Conservation (phyloP, 2,113 vertebrate species). For the Herpailurus yagouaroundi region DNA sequence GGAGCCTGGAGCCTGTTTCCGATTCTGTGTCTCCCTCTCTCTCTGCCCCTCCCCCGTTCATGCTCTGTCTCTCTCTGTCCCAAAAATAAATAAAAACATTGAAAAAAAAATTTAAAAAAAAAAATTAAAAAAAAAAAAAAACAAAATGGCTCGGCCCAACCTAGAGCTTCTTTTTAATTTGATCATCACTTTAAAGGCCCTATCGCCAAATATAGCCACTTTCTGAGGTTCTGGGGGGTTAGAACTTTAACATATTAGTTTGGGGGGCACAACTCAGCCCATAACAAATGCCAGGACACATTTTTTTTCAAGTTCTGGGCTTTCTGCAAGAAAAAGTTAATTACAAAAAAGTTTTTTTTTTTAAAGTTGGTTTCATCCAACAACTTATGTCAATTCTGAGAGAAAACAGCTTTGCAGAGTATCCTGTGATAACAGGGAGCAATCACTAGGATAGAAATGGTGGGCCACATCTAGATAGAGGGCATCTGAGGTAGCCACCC, state of each 20-base stretch:
- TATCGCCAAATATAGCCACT: background rate
- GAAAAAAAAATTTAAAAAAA: no score
- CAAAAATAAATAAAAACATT: no score
- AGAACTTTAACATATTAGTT: background rate
- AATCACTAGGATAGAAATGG: background rate
- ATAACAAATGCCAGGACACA: background rate
- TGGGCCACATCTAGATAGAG: background rate
- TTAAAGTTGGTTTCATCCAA: background rate
- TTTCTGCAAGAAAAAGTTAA: background rate
- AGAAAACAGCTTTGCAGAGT: background rate
- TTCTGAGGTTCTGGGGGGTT: background rate
- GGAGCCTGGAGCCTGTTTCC: no score
- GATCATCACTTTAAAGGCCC: background rate
- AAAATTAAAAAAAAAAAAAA: no score
- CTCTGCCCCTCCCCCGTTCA: no score
- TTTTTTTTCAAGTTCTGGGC: background rate
- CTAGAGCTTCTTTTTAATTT: background rate
- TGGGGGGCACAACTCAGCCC: background rate
- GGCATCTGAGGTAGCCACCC: background rate
- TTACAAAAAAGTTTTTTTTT: background rate
- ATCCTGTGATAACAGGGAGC: background rate
- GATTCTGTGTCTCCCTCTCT: no score
- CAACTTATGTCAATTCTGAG: background rate
- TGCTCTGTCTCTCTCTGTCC: no score
- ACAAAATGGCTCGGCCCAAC: background rate